Evolutionary conservation across 2,888 invertebrate genomes (phyloP).

Genomic region (Sinelater perroti): DNA sequence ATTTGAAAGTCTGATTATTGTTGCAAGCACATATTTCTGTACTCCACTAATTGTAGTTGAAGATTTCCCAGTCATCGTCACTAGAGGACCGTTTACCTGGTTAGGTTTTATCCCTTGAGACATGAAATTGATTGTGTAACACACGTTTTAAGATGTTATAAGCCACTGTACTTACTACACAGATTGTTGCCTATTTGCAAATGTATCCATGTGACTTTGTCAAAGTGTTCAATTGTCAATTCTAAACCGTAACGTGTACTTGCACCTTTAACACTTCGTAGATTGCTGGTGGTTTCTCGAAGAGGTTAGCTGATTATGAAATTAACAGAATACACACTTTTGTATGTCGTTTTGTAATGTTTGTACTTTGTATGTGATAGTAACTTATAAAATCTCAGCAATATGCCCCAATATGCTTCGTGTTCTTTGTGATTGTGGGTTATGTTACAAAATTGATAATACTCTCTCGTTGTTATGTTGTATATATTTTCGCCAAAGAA

Average conservation of each 20-base stretch:
- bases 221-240: slow-evolving; percentile 39
- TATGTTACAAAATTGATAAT: slow-evolving; percentile 39
- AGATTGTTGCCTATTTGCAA: slow-evolving; percentile 27
- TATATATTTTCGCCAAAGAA: slow-evolving; percentile 62
- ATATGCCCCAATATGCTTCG: slow-evolving; percentile 39
- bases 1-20: slow-evolving; percentile 58
- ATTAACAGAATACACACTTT: slow-evolving; percentile 40
- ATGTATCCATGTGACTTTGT: slow-evolving; percentile 34
- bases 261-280: slow-evolving; percentile 31
- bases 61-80: slow-evolving; percentile 3
- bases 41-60: not conserved
- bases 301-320: slow-evolving; percentile 14
- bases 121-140: too few relatives aligned
- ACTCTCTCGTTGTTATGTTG: slow-evolving; percentile 53
- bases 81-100: not conserved
- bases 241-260: slow-evolving; percentile 32
- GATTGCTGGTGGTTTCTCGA: slow-evolving; percentile 17
- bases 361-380: slow-evolving; percentile 54
- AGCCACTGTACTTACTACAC: slow-evolving; percentile 23
- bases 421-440: slow-evolving; percentile 43
- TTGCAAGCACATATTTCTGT: not conserved
- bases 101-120: too few relatives aligned
- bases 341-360: slow-evolving; percentile 54
- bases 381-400: slow-evolving; percentile 45
- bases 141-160: slow-evolving; percentile 7